Percentiles rank a stretch among this genome's conserved stretches.
Evolutionary conservation across 2,113 vertebrate species (phyloP).

Genomic region (Pseudorhombus dupliciocellatus): DNA sequence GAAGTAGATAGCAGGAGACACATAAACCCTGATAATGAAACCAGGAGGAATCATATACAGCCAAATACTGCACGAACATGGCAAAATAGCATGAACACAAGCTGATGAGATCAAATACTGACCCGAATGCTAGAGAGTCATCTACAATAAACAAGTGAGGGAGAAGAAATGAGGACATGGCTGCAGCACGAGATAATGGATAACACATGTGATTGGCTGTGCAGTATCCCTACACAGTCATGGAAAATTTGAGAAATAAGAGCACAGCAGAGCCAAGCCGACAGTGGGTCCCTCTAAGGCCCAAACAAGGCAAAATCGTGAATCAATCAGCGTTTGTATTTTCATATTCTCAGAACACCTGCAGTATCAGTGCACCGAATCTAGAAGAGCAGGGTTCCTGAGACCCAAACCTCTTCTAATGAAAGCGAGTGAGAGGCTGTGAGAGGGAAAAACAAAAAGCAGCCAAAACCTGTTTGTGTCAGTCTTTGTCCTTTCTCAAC

Average conservation of each 20-base stretch:
- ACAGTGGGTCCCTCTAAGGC: constrained; percentile 49
- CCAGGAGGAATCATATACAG: neutral
- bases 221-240: constrained; percentile 63
- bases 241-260: constrained; percentile 76
- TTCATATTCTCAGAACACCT: constrained; percentile 57
- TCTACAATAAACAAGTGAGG: constrained; percentile 44
- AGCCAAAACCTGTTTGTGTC: constrained; percentile 7
- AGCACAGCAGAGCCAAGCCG: constrained; percentile 56
- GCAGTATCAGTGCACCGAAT: constrained; percentile 24
- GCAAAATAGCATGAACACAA: constrained; percentile 1
- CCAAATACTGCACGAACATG: constrained; percentile 16
- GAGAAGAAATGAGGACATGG: constrained; percentile 46
- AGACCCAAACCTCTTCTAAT: constrained; percentile 24
- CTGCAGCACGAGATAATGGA: constrained; percentile 70
- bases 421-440: constrained; percentile 14
- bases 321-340: constrained; percentile 57
- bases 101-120: constrained; percentile 38
- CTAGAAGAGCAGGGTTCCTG: constrained; percentile 13
- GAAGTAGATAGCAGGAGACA: constrained; percentile 26
- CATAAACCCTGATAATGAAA: constrained; percentile 7
- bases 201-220: constrained; percentile 73
- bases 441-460: neutral
- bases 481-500: neutral
- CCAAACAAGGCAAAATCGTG: constrained; percentile 66
- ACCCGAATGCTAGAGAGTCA: constrained; percentile 33